Base-by-base conservation (phyloP, 2,888 invertebrate genomes). In the Slavum lentiscoides region DNA sequence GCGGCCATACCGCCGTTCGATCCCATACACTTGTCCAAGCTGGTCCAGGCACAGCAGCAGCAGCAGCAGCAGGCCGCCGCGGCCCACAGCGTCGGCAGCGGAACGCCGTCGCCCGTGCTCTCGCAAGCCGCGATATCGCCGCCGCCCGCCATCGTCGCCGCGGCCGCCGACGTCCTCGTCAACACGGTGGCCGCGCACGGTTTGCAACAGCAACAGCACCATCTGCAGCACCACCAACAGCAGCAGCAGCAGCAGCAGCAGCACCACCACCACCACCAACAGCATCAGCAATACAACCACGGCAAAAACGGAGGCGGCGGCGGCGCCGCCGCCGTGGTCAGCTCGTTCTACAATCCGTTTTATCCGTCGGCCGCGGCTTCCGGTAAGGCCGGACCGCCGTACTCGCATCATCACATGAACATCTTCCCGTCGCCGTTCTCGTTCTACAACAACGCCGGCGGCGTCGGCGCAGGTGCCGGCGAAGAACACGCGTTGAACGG, bases 301-400 rank as follows among this genome's bases (percentile, higher is more conserved):
- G 9, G 17, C 39, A 64, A 72, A 8, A 72, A 64, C 53, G n/a
- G n/a, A n/a, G n/a, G n/a, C n/a, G 84, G 84, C 49, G 84, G 39
- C 39, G 84, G 84, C 39, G 84, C 84, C 43, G 90, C 90, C 0
- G 90, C 91, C 1, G 90, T 91, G 2, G 91, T 91, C 82, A 91
- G 90, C 5, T 91, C 91, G 49, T 90, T 92, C 85, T 92, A 92
- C 85, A 90, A 91, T 6, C 91, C 91, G 77, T 87, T 92, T 84
- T 92, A 92, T 86, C 87, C 87, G 66, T 83, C 84, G 11, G 84
- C 84, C 74, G 84, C 84, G 83, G 86, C 85, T 66, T 85, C 85
- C 1, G 84, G 84, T 70, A 85, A 85, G 83, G 85, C 85, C 83
- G 86, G 84, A 17, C 83, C 73, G 82, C 83, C 73, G 82, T 83